phyloP scores from a whole-genome alignment of 2,113 vertebrate species.

The Carassius auratus region DNA sequence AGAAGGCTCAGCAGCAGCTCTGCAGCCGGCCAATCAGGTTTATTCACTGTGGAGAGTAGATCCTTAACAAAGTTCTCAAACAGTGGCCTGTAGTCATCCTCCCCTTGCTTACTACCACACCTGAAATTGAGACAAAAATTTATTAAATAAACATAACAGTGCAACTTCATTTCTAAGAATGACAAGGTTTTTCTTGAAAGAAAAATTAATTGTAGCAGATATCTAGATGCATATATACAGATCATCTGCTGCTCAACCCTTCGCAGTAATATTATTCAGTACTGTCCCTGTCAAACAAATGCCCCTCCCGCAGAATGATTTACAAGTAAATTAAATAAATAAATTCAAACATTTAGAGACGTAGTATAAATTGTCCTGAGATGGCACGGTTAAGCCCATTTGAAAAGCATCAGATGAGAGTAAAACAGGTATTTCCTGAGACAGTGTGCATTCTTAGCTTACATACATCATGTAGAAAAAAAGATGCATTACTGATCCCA shows the following conservation, averaged over 20 bases:
- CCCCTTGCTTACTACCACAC: conserved; percentile 98
- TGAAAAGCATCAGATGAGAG: not conserved
- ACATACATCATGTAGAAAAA: not conserved
- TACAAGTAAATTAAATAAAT: not conserved
- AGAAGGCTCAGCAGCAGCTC: conserved; percentile 96
- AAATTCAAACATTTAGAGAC: not conserved
- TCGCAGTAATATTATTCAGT: not conserved
- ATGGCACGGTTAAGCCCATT: not conserved
- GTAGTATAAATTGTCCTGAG: not conserved
- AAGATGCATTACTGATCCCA: no score
- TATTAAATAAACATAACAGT: no score
- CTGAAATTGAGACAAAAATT: conserved; percentile 64
- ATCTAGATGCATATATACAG: not conserved
- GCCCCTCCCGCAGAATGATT: not conserved
- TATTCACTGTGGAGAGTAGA: conserved; percentile 97
- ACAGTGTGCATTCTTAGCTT: not conserved
- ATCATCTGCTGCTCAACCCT: not conserved
- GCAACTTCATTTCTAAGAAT: no score
- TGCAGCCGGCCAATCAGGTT: conserved; percentile 98
- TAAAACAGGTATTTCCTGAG: not conserved
- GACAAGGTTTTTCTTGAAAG: no score
- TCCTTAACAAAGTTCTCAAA: conserved; percentile 99
- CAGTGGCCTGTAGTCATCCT: conserved; percentile 97
- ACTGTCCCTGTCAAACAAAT: not conserved
- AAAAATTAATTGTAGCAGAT: no score